phyloP scores from a whole-genome alignment of 2,888 invertebrate genomes.

The Aricia artaxerxes region DNA sequence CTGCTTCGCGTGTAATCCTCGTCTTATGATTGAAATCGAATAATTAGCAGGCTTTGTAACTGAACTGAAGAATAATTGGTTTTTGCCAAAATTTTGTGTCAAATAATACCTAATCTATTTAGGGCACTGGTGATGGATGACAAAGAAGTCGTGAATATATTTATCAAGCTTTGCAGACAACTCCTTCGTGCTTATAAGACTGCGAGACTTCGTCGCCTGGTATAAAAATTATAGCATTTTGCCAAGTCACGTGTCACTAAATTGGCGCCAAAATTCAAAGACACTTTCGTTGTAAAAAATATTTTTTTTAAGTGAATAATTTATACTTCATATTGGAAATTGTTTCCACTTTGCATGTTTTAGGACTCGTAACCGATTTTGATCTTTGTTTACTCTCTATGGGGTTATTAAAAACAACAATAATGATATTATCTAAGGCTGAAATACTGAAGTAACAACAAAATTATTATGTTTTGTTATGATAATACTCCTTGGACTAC shows the following conservation, averaged over 20 bases:
- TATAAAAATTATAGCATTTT: neutral
- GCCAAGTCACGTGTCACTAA: neutral
- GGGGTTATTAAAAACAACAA: too few relatives aligned
- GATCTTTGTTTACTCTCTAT: neutral
- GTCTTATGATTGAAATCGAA: too few relatives aligned
- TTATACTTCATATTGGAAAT: neutral
- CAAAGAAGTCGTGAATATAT: neutral
- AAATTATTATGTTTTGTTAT: too few relatives aligned
- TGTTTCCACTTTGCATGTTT: too few relatives aligned
- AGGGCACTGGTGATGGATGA: neutral
- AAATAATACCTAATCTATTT: too few relatives aligned
- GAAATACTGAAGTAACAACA: too few relatives aligned
- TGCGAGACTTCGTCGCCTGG: neutral
- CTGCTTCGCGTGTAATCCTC: too few relatives aligned
- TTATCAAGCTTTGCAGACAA: conserved; percentile 5
- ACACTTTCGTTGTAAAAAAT: neutral
- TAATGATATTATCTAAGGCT: neutral
- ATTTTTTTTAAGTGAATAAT: neutral
- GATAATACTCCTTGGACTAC: too few relatives aligned
- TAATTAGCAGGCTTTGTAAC: too few relatives aligned
- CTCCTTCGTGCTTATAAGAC: neutral
- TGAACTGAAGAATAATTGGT: too few relatives aligned
- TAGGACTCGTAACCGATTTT: neutral
- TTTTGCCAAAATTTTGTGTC: too few relatives aligned
- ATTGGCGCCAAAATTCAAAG: neutral